phyloP scores from a whole-genome alignment of 2,797 vertebrate genomes.

The Enteromius afrohamiltoni region DNA sequence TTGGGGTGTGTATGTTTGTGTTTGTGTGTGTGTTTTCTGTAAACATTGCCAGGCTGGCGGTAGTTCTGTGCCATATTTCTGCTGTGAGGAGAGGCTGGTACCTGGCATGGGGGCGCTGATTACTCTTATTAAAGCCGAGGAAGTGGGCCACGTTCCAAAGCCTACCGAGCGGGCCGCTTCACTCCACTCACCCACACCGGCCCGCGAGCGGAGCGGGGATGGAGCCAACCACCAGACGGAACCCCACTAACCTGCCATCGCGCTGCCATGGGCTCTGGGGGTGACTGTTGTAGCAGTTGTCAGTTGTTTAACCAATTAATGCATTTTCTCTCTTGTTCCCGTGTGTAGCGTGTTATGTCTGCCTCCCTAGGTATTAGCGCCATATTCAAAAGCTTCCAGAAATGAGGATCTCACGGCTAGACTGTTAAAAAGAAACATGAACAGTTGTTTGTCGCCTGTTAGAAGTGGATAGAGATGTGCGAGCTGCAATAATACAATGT shows the following conservation, averaged over 20 bases:
- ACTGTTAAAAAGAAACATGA: conserved; percentile 14
- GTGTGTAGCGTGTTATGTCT: conserved; percentile 18
- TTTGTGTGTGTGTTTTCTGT: conserved; percentile 76
- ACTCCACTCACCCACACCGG: conserved; percentile 44
- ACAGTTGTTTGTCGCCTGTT: conserved; percentile 4
- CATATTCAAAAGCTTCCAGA: conserved; percentile 23
- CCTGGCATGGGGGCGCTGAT: conserved; percentile 95
- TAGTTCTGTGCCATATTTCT: conserved; percentile 87
- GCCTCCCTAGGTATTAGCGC: conserved; percentile 22
- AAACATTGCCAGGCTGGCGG: conserved; percentile 81
- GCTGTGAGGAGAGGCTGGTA: conserved; percentile 90
- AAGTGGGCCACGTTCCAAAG: conserved; percentile 94
- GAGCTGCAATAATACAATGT: conserved; percentile 8
- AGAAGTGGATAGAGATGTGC: conserved; percentile 1
- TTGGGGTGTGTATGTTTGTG: conserved; percentile 34
- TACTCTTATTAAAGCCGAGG: conserved; percentile 97
- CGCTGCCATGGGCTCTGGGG: conserved; percentile 83
- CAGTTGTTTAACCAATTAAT: conserved; percentile 87
- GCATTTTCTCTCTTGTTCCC: conserved; percentile 56
- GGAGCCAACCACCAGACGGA: conserved; percentile 83
- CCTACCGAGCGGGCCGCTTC: conserved; percentile 84
- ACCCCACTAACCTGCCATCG: conserved; percentile 72
- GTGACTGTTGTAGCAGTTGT: conserved; percentile 91
- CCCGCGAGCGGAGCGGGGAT: conserved; percentile 40
- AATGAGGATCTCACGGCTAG: conserved; percentile 12